Percentiles rank a stretch among this genome's conserved stretches.
Conservation (phyloP, 2,113 vertebrate genomes). For the Apistogramma diplotaenia region DNA sequence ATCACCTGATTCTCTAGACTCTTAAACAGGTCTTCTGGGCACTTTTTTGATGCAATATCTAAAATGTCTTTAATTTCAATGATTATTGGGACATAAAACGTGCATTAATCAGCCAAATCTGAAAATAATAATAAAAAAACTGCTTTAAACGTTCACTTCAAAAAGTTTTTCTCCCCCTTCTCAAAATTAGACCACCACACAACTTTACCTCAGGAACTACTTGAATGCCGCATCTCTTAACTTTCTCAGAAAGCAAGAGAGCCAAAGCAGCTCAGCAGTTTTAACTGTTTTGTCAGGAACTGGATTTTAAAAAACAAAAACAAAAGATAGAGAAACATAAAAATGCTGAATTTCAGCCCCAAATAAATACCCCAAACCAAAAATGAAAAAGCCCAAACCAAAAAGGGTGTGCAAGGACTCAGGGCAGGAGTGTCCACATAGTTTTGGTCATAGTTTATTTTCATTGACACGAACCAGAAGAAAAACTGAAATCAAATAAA, state of each 20-base stretch:
- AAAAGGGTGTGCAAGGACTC: not conserved
- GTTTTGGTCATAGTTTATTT: not conserved
- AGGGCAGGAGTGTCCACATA: not conserved
- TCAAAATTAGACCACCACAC: not conserved
- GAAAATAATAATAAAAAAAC: not conserved
- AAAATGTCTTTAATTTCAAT: not conserved
- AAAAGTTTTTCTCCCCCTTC: too few species aligned
- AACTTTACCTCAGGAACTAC: not conserved
- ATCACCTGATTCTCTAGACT: too few species aligned
- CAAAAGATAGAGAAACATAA: not conserved
- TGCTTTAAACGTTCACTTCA: not conserved
- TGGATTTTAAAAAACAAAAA: not conserved
- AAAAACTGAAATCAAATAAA: not conserved
- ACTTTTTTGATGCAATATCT: not conserved
- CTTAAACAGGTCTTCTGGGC: not conserved
- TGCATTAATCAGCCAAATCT: not conserved
- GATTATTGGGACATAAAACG: not conserved
- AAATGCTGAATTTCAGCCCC: rapidly evolving
- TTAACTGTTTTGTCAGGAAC: not conserved
- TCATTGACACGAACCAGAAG: not conserved
- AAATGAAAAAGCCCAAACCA: not conserved
- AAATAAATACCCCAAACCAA: not conserved
- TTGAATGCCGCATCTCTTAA: not conserved
- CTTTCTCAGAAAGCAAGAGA: not conserved
- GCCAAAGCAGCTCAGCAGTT: not conserved